Base-by-base conservation (phyloP, 2,113 vertebrate genomes). In the Ophthalmolycus amberensis region DNA sequence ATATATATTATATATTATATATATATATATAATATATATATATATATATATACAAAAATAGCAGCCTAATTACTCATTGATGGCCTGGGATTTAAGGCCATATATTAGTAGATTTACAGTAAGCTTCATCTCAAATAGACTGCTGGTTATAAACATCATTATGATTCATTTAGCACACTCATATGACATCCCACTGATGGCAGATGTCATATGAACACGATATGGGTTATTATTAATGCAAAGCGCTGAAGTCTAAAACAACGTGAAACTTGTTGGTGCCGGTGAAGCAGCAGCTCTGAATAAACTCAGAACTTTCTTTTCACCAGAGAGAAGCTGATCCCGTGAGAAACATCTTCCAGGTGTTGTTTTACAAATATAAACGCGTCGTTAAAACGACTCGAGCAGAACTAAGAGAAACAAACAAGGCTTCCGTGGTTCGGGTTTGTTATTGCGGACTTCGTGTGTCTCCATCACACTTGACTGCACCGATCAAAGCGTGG, bases 381-480 rank as follows among this genome's bases (percentile, higher is more conserved):
- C 14, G 65, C 6, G 38, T 71, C 44, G 54, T 62, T 83, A 11
- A 73, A 68, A 75, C 46, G 5, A 12, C 59, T 56, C 11, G 16
- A 44, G 74, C 50, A 37, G 27, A 70, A 56, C 27, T 60, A 5
- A 54, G 48, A 64, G 50, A 63, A 69, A 44, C 32, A 58, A 65
- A 32, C n/a, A 32, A 67, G 38, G 66, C 52, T 25, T n/a, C 20
- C 27, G 15, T 6, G 1, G 3, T 37, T 9, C 62, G 7, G 37
- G 8, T 59, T 48, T 58, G 10, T 77, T 34, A 15, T 6, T 4
- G 76, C 52, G 20, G 70, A 84, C 71, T 44, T 14, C n/a, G 65
- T 62, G 63, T 66, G 46, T 80, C 80, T 80, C 83, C 85, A 85
- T 88, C 85, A 74, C 85, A 89, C 86, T 89, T 88, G 86, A 82